phyloP scores from a whole-genome alignment of 2,113 vertebrate species.

The Danionella cerebrum region DNA sequence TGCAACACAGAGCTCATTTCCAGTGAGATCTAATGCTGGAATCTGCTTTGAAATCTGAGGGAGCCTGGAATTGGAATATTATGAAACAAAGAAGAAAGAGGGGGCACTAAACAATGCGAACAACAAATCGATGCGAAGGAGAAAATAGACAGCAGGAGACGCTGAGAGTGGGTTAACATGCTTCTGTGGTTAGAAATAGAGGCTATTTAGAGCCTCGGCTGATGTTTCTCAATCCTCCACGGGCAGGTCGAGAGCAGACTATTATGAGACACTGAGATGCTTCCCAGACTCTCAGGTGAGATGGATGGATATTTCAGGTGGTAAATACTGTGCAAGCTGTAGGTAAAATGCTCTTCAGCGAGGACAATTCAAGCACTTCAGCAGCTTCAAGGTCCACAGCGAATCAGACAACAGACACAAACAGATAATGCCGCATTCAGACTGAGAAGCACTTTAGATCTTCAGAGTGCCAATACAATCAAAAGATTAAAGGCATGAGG shows the following conservation, averaged over 20 bases:
- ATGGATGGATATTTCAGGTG: background rate
- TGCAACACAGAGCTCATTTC: background rate
- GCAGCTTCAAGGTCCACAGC: background rate
- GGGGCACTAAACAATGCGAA: background rate
- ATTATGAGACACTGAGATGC: background rate
- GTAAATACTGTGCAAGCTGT: background rate
- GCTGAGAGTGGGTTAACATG: background rate
- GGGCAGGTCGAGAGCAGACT: background rate
- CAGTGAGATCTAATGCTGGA: background rate
- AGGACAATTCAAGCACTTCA: background rate
- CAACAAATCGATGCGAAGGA: conserved; percentile 5
- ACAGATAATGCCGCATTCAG: background rate
- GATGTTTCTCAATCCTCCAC: conserved; percentile 11
- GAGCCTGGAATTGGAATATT: conserved; percentile 19
- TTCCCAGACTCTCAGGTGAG: background rate
- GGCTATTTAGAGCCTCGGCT: conserved; percentile 11
- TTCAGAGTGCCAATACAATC: background rate
- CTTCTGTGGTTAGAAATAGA: background rate
- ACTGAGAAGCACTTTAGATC: conserved; percentile 12
- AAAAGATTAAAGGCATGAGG: background rate
- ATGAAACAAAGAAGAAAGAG: conserved; percentile 3
- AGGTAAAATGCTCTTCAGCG: background rate
- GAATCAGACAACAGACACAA: background rate
- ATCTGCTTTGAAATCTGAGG: background rate
- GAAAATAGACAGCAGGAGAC: background rate